phyloP scores from a whole-genome alignment of 1,140 invertebrate genomes.

The Olivierus martensii region DNA sequence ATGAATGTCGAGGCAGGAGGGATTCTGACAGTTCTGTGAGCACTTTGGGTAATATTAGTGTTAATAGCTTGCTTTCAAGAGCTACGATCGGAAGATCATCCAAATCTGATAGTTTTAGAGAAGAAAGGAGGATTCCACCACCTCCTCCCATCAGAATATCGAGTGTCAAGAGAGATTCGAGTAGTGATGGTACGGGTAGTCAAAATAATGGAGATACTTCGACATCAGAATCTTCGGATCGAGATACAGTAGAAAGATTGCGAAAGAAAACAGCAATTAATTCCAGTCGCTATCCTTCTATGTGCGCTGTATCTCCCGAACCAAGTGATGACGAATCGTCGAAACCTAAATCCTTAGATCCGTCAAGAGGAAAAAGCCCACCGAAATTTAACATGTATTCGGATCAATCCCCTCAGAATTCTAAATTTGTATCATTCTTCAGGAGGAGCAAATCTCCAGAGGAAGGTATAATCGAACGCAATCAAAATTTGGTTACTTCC shows the following conservation, averaged over 20 bases:
- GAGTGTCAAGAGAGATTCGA: background rate
- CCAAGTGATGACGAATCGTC: constrained; percentile 61
- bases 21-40: constrained; percentile 15
- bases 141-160: background rate
- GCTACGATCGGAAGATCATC: constrained; percentile 13
- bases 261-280: constrained; percentile 72
- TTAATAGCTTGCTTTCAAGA: constrained; percentile 20
- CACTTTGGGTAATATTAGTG: constrained; percentile 16
- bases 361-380: too few species aligned
- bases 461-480: too few species aligned
- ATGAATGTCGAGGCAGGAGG: constrained; percentile 46
- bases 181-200: background rate
- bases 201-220: background rate
- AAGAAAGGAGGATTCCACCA: background rate
- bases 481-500: too few species aligned
- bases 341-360: background rate
- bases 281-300: constrained; percentile 71
- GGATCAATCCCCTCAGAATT: too few species aligned
- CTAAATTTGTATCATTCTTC: too few species aligned
- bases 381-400: too few species aligned
- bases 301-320: constrained; percentile 74
- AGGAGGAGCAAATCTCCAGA: too few species aligned
- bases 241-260: constrained; percentile 46
- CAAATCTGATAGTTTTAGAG: constrained; percentile 8
- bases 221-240: constrained; percentile 17